Conservation (phyloP, 2,888 invertebrate species). For the Meliscaeva auricollis region DNA sequence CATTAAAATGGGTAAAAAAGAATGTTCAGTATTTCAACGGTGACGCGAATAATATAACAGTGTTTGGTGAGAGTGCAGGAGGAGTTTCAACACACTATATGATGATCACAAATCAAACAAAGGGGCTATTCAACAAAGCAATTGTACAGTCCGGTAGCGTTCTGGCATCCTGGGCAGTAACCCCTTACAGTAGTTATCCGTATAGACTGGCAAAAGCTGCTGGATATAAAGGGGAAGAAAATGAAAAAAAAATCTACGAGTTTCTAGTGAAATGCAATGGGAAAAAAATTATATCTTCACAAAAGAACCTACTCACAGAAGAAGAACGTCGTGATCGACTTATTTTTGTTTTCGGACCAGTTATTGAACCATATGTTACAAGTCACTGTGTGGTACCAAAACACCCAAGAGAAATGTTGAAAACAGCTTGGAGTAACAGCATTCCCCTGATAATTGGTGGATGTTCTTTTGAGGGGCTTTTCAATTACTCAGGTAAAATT, state of each 20-base stretch:
- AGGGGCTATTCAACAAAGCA: slow-evolving; percentile 82
- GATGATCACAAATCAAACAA: slow-evolving; percentile 85
- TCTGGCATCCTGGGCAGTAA: slow-evolving; percentile 79
- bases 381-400: slow-evolving; percentile 82
- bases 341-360: slow-evolving; percentile 81
- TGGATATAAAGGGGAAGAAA: slow-evolving; percentile 82
- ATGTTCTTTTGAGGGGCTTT: slow-evolving; percentile 82
- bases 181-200: slow-evolving; percentile 78
- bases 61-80: slow-evolving; percentile 86
- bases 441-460: slow-evolving; percentile 83
- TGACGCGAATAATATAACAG: slow-evolving; percentile 85
- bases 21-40: slow-evolving; percentile 85
- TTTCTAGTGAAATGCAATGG: slow-evolving; percentile 81
- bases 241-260: slow-evolving; percentile 82
- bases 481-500: slow-evolving; percentile 79
- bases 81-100: slow-evolving; percentile 84
- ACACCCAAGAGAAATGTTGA: slow-evolving; percentile 81
- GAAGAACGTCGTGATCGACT: slow-evolving; percentile 79
- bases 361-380: slow-evolving; percentile 81
- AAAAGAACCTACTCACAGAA: slow-evolving; percentile 79
- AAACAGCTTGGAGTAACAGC: slow-evolving; percentile 82
- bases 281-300: slow-evolving; percentile 79
- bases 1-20: slow-evolving; percentile 85
- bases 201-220: slow-evolving; percentile 80
- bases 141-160: slow-evolving; percentile 82